phyloP scores from a whole-genome alignment of 2,113 vertebrate species.

The Pluvianellus socialis region DNA sequence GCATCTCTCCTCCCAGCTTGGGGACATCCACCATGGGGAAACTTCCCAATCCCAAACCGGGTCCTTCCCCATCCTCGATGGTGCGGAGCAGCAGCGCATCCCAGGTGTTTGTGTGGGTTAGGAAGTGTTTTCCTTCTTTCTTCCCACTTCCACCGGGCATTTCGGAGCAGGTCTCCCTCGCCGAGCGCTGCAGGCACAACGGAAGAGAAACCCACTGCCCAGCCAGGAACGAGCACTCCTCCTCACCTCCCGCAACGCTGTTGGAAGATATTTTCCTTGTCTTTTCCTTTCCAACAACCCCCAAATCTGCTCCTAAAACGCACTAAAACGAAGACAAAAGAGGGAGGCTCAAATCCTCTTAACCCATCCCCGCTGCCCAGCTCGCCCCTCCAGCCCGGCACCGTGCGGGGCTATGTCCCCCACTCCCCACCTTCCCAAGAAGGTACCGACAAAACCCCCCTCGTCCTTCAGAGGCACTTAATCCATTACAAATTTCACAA shows the following conservation, averaged over 20 bases:
- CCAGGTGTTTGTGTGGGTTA: accelerated
- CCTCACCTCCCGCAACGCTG: not conserved
- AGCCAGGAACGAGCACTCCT: not conserved
- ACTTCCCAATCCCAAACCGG: accelerated
- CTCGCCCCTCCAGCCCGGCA: accelerated
- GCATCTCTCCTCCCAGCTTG: not conserved
- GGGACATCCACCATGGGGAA: accelerated
- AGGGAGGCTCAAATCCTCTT: not conserved
- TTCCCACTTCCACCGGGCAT: accelerated
- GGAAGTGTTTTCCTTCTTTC: not conserved
- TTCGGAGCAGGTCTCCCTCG: accelerated
- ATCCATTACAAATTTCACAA: not conserved
- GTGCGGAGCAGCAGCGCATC: not conserved
- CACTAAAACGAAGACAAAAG: not conserved
- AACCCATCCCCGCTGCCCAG: not conserved
- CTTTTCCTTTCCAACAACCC: not conserved
- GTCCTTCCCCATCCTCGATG: accelerated
- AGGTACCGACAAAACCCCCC: not conserved
- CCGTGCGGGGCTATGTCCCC: accelerated
- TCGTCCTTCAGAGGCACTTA: constrained; percentile 46
- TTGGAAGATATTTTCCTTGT: accelerated
- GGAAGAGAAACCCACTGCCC: not conserved
- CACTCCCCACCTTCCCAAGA: not conserved
- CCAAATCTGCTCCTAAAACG: not conserved
- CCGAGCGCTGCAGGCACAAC: accelerated